Conservation (phyloP, 2,888 invertebrate genomes). For the Cataglyphis albicans region DNA sequence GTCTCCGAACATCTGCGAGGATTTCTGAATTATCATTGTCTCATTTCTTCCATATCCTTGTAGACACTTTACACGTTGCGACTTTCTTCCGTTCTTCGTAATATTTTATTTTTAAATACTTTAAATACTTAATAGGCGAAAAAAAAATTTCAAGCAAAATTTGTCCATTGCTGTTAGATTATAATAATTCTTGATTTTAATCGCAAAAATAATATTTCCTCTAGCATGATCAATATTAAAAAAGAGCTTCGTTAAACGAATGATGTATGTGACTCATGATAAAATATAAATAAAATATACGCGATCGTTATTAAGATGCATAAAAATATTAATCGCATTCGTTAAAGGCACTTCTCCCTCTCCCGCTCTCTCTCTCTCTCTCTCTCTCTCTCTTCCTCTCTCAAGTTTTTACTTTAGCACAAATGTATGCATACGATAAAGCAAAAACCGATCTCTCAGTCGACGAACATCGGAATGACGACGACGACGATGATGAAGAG, state of each 20-base stretch:
- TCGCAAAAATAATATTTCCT: slow-evolving; percentile 13
- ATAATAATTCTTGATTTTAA: slow-evolving; percentile 21
- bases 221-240: not conserved
- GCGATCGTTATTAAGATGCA: not conserved
- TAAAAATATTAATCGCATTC: not conserved
- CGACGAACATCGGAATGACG: slow-evolving; percentile 45
- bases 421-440: slow-evolving; percentile 32
- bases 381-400: no score
- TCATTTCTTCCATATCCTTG: not conserved
- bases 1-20: not conserved
- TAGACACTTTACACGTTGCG: not conserved
- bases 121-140: not conserved
- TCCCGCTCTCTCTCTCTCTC: not conserved
- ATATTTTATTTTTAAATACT: not conserved
- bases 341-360: not conserved
- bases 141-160: not conserved
- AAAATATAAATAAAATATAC: slow-evolving; percentile 4
- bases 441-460: slow-evolving; percentile 57
- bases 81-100: not conserved
- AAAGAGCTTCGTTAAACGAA: slow-evolving; percentile 6
- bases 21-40: slow-evolving; percentile 23
- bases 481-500: slow-evolving; percentile 57
- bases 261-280: not conserved
- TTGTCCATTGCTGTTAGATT: slow-evolving; percentile 1
- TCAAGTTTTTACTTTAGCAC: not conserved